Evolutionary conservation across 1,140 invertebrate genomes (phyloP), one percentile per base, ranked within the genome.

Genomic region (Bombus impatiens): DNA sequence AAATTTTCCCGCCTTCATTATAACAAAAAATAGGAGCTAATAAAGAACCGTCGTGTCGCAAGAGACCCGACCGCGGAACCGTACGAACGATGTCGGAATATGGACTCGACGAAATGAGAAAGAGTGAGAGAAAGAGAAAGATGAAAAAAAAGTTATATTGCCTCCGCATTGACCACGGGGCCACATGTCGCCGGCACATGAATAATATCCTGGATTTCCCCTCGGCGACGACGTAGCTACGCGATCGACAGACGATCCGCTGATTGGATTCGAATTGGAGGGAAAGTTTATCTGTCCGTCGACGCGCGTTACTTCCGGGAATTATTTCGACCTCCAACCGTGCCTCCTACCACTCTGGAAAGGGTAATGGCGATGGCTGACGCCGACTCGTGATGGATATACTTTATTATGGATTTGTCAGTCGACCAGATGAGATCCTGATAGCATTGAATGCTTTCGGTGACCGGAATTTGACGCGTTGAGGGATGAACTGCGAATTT

Each of bases 261-360:
- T 93, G 93, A 94, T 94, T 94, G 93, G 92, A 94, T 94, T 93
- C 90, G 90, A 92, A 94, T 93, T 91, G 93, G 87, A 90, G 89
- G 80, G 77, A 86, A 88, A 87, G 84, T 89, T 90, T 86, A 78
- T 87, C 74, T 79, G 78, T 89, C 82, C 68, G 78, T 81, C 74
- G 88, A 59, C 71, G 75, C 82, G 88, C 85, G 87, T 90, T 87
- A 79, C 81, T 82, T 86, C 59, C 62, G 68, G 84, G 80, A 87
- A 89, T 87, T 87, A 82, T 82, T 47, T 77, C 75, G 53, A 35
- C 37, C 44, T 59, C 82, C 59, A 53, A 10, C 47, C 53, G 37
- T 37, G 12, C n/a, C 28, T 32, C n/a, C 4, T 32, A 53, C 44
- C 28, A 9, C 32, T 3, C 25, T 70, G 59, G 79, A 53, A 76